A percentile compares a stretch with the other conserved stretches of the same genome.
Evolutionary conservation across 2,113 vertebrate genomes (phyloP).

Genomic region (Bostrychus sinensis): DNA sequence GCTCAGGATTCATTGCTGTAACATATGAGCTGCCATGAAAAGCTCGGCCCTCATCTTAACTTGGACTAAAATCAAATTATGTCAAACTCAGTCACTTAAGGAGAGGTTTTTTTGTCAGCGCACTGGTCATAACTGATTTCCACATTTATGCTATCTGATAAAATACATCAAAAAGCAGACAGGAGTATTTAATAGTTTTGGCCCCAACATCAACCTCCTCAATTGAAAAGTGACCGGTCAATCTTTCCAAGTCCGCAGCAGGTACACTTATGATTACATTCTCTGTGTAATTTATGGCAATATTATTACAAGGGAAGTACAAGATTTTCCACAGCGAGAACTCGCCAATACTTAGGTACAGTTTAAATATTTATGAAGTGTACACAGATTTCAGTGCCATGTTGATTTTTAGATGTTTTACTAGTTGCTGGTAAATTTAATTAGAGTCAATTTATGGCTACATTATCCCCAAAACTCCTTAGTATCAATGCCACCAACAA

Average conservation of each 20-base stretch:
- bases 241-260: background rate
- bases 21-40: background rate
- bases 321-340: background rate
- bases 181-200: constrained; percentile 41
- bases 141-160: background rate
- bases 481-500: background rate
- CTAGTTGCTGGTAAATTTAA: background rate
- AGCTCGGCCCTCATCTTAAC: background rate
- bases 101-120: background rate
- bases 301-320: background rate
- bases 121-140: background rate
- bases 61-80: constrained; percentile 7
- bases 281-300: background rate
- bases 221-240: constrained; percentile 4
- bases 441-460: too few species aligned
- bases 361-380: background rate
- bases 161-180: constrained; percentile 9
- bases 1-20: background rate
- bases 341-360: background rate
- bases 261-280: constrained; percentile 5
- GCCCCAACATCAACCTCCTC: background rate
- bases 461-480: background rate
- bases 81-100: background rate
- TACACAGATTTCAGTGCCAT: background rate
- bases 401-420: background rate